Percentiles rank a stretch among this genome's conserved stretches.
Conservation (phyloP, 2,797 vertebrate species). For the Spinus olivaceus region DNA sequence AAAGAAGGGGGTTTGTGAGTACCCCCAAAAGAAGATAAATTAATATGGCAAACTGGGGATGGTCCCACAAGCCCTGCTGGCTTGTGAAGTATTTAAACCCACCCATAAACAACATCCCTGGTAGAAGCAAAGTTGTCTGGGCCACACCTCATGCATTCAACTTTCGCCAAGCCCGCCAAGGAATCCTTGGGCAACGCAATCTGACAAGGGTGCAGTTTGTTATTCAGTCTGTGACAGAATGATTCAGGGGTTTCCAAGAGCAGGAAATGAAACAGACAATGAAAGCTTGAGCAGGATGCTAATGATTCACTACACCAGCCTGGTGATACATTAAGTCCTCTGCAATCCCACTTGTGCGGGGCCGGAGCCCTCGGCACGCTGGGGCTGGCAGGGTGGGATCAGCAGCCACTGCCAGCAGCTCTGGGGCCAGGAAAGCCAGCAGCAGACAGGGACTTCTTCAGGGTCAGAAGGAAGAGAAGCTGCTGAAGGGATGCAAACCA, state of each 20-base stretch:
- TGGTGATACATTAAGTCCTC: conserved; percentile 57
- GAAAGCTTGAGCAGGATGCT: conserved; percentile 66
- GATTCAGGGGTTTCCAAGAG: conserved; percentile 67
- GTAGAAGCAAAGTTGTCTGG: background rate
- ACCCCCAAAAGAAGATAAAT: background rate
- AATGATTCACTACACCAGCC: conserved; percentile 67
- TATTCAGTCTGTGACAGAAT: conserved; percentile 57
- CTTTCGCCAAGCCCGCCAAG: background rate
- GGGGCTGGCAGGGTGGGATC: conserved; percentile 10
- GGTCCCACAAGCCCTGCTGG: background rate
- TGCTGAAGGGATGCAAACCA: background rate
- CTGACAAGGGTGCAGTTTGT: conserved; percentile 49
- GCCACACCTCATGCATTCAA: background rate
- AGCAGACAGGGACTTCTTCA: background rate
- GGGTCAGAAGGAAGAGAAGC: conserved; percentile 4
- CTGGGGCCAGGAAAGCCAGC: background rate
- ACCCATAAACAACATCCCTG: background rate
- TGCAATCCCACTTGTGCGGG: background rate
- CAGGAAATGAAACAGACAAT: conserved; percentile 67
- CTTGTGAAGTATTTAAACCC: background rate
- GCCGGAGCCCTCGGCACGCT: background rate
- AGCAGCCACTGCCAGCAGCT: background rate
- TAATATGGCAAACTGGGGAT: background rate
- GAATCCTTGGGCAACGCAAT: conserved; percentile 44
- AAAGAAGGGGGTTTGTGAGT: background rate